These are phyloP conservation scores for Aproaerema taeniolella DNA, from an alignment of 2,888 invertebrate species.

Conservation along the genomic window DNA sequence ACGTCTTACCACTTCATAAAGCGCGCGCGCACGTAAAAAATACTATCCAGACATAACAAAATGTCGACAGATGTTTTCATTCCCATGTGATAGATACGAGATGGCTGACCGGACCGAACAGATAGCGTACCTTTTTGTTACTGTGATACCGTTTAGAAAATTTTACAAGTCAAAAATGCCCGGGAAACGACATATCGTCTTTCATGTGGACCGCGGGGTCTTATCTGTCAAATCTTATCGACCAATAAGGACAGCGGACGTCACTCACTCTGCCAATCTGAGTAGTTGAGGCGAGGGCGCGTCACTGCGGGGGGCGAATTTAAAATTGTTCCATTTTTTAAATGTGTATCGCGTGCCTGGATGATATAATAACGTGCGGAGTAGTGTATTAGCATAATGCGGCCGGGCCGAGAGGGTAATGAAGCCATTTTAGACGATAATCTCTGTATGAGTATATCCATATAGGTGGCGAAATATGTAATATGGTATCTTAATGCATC, in stretches of 20 bases:
- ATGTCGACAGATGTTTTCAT: conserved; percentile 71
- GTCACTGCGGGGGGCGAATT: conserved; percentile 65
- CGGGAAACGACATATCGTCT: conserved; percentile 61
- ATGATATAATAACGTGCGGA: conserved; percentile 45
- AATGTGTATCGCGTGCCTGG: conserved; percentile 60
- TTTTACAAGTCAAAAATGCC: conserved; percentile 60
- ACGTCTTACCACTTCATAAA: conserved; percentile 44
- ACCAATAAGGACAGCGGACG: conserved; percentile 73
- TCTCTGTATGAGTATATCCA: conserved; percentile 28
- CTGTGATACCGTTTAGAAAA: conserved; percentile 60
- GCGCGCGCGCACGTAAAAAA: conserved; percentile 45
- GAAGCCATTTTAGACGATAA: conserved; percentile 47
- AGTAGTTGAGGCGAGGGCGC: conserved; percentile 43
- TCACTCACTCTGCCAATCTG: conserved; percentile 74
- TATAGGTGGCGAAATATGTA: conserved; percentile 58
- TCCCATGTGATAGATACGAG: conserved; percentile 61
- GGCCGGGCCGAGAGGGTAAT: conserved; percentile 41
- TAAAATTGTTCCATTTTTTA: conserved; percentile 45
- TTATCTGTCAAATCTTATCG: conserved; percentile 75
- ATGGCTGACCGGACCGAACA: conserved; percentile 33
- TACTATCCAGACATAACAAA: conserved; percentile 43
- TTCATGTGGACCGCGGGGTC: conserved; percentile 62
- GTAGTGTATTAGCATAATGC: conserved; percentile 51
- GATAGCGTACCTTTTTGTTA: conserved; percentile 53
- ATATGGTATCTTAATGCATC: conserved; percentile 58